Evolutionary conservation across 2,888 invertebrate genomes (phyloP).

Genomic region (Malthinus flaveolus): DNA sequence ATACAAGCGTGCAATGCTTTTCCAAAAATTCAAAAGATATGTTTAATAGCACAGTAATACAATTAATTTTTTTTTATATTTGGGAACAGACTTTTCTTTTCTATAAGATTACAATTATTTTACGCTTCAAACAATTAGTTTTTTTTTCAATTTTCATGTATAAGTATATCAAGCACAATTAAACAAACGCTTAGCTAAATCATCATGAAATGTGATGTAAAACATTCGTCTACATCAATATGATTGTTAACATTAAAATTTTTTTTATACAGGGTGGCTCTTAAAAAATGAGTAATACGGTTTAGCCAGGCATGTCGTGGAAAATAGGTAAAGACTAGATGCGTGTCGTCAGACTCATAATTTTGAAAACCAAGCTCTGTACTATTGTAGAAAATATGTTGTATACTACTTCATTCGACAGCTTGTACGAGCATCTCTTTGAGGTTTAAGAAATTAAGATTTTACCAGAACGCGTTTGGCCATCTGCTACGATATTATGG

Average conservation of each 20-base stretch:
- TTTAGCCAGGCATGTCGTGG: too few relatives aligned
- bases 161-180: conserved; percentile 1
- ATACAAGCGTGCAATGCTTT: conserved; percentile 31
- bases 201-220: conserved; percentile 23
- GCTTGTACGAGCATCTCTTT: too few relatives aligned
- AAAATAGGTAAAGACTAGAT: too few relatives aligned
- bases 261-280: too few relatives aligned
- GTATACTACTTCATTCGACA: too few relatives aligned
- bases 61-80: conserved; percentile 22
- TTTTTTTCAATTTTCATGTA: conserved; percentile 11
- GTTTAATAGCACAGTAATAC: conserved; percentile 41
- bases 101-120: not conserved
- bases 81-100: conserved; percentile 28
- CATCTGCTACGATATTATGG: too few relatives aligned
- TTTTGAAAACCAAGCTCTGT: too few relatives aligned
- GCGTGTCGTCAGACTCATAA: too few relatives aligned
- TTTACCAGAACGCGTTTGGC: too few relatives aligned
- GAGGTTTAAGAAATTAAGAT: too few relatives aligned
- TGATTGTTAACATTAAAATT: conserved; percentile 7
- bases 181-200: conserved; percentile 4
- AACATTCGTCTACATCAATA: conserved; percentile 16
- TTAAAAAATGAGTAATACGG: too few relatives aligned
- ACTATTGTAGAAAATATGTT: too few relatives aligned
- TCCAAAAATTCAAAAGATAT: conserved; percentile 37
- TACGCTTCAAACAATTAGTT: not conserved